Evolutionary conservation across 2,113 vertebrate genomes (phyloP), one percentile per base, ranked within the genome.

Genomic region (Clarias macrocephalus): DNA sequence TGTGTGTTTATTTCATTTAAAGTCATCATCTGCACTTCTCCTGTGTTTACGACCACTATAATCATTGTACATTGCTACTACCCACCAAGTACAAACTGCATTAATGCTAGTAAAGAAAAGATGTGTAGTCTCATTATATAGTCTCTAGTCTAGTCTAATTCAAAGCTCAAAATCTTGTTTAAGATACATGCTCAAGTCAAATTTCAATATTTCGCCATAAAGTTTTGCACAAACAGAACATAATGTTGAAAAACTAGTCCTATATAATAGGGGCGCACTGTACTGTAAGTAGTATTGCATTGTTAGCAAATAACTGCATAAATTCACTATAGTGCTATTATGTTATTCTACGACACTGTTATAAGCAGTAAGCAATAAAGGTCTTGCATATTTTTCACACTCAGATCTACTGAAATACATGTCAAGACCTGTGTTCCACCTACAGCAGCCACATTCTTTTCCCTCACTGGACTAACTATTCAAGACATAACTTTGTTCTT

Each of bases 401-500:
- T n/a, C 63, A 59, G 56, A 57, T 87, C 59, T 77, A 62, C 83
- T 83, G 54, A 77, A 56, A 75, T 25, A 21, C 68, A 76, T 54
- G 84, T 87, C 62, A 25, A 76, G 82, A 84, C 90, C 33, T 86
- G 85, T 65, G 65, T 77, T 48, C 48, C 83, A 57, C 37, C 82
- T 48, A 70, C 42, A 80, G 56, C 84, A 73, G 79, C 37, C 59
- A 87, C 88, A 88, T 88, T 91, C 84, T 75, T 85, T 83, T 30
- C 82, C 48, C 57, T 87, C 59, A 85, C 59, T 88, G 70, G 63
- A 82, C 59, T 63, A 88, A 87, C 70, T 56, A 56, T 70, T 88
- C 54, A 87, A 82, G 84, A 84, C 85, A 85, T 59, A n/a, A 60
- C 82, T 85, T 87, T 89, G 77, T 86, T 80, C 72, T 84, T 86